Percentiles rank a stretch among this genome's conserved stretches.
Evolutionary conservation across 2,113 vertebrate genomes (phyloP).

Genomic region (Poecilia latipinna): DNA sequence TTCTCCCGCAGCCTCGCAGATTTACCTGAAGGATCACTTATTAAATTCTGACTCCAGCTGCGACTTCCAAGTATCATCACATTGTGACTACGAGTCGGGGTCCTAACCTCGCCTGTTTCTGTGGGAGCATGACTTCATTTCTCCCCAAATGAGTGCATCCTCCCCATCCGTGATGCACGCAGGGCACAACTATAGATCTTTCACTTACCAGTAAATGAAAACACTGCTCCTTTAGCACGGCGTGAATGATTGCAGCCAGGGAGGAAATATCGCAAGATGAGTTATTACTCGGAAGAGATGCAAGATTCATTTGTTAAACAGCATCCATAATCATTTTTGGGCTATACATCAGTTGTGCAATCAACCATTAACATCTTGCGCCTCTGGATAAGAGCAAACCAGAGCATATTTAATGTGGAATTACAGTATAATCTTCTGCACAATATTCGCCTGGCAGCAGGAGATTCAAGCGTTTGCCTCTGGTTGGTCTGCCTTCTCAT

Average conservation of each 20-base stretch:
- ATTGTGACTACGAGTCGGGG: constrained; percentile 55
- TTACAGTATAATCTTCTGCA: constrained; percentile 38
- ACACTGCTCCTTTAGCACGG: constrained; percentile 42
- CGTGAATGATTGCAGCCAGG: constrained; percentile 30
- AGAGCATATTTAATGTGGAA: constrained; percentile 54
- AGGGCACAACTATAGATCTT: constrained; percentile 45
- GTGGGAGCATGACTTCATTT: constrained; percentile 53
- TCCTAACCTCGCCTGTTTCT: constrained; percentile 64
- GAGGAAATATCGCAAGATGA: constrained; percentile 41
- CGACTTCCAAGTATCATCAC: constrained; percentile 63
- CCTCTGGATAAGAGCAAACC: constrained; percentile 60
- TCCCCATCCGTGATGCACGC: constrained; percentile 24
- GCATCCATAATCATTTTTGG: constrained; percentile 46
- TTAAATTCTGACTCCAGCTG: constrained; percentile 69
- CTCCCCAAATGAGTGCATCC: constrained; percentile 62
- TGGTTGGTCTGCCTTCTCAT: constrained; percentile 18
- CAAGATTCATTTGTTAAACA: constrained; percentile 53
- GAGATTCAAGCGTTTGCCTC: constrained; percentile 33
- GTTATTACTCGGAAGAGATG: constrained; percentile 44
- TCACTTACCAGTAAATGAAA: constrained; percentile 50
- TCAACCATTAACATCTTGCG: constrained; percentile 60
- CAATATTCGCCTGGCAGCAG: constrained; percentile 35
- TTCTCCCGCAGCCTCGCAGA: constrained; percentile 45
- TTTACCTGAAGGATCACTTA: constrained; percentile 73
- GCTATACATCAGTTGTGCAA: constrained; percentile 56